Evolutionary conservation across 2,113 vertebrate species (phyloP).

Genomic region (Paraplagusia blochii): DNA sequence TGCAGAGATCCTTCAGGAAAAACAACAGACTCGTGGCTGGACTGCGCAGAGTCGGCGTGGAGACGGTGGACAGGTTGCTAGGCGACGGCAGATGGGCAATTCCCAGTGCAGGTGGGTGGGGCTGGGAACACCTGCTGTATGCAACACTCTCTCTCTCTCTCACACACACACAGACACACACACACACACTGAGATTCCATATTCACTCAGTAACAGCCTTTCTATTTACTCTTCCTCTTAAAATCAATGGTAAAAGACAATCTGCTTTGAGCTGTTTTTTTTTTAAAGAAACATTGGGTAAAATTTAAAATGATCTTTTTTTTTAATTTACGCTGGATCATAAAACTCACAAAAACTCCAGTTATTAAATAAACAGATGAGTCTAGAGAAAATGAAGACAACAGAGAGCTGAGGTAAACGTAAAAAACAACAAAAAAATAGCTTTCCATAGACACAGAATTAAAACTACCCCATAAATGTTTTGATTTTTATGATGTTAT

Average conservation of each 20-base stretch:
- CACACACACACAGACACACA: conserved; percentile 8
- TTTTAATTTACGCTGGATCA: neutral
- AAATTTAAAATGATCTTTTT: neutral
- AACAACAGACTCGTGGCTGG: conserved; percentile 41
- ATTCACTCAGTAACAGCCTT: conserved; percentile 27
- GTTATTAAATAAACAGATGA: no score
- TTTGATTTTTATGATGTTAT: no score
- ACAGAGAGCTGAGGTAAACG: no score
- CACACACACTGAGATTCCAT: neutral
- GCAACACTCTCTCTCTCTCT: conserved; percentile 2
- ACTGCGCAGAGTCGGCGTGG: conserved; percentile 33
- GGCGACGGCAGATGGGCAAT: conserved; percentile 47
- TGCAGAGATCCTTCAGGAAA: conserved; percentile 26
- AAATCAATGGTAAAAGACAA: conserved; percentile 20
- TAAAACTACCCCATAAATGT: no score
- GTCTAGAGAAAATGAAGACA: no score
- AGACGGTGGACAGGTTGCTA: conserved; percentile 54
- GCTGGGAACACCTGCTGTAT: conserved; percentile 57
- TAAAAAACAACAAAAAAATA: no score
- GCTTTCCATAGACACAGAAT: no score
- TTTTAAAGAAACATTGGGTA: neutral
- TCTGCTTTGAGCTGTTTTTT: conserved; percentile 11
- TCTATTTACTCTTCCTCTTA: conserved; percentile 7
- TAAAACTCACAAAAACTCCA: no score
- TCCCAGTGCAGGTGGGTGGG: conserved; percentile 59